These are phyloP conservation scores for Ophioninae sp. DNA, from an alignment of 2,888 invertebrate species.

Conservation along the genomic window DNA sequence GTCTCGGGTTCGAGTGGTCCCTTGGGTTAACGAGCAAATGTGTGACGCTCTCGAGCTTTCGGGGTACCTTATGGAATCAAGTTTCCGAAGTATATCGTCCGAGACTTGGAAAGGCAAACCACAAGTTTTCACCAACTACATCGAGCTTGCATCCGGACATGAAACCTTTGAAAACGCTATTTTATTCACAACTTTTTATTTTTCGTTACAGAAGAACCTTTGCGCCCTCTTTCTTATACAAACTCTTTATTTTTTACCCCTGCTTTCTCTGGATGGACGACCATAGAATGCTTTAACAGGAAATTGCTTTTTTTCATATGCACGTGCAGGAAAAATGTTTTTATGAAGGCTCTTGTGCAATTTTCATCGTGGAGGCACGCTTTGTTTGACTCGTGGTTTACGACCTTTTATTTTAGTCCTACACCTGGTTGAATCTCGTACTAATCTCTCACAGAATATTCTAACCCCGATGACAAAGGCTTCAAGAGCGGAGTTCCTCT, in stretches of 20 bases:
- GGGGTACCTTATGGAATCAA: conserved; percentile 22
- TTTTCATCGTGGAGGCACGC: background rate
- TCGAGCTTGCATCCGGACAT: conserved; percentile 35
- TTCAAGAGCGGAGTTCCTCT: background rate
- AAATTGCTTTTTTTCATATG: conserved; percentile 58
- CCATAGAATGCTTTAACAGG: conserved; percentile 23
- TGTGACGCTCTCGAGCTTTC: conserved; percentile 31
- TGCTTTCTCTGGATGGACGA: background rate
- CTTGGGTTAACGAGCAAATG: conserved; percentile 55
- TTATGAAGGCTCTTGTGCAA: conserved; percentile 7
- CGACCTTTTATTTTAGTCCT: conserved; percentile 5
- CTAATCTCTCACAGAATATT: background rate
- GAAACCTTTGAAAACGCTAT: conserved; percentile 47
- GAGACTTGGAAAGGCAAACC: conserved; percentile 6
- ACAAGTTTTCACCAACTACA: conserved; percentile 19
- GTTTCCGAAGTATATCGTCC: conserved; percentile 12
- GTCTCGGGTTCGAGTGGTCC: conserved; percentile 34
- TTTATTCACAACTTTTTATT: conserved; percentile 26
- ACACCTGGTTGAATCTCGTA: background rate
- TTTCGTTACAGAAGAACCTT: conserved; percentile 5
- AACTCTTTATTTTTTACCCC: background rate
- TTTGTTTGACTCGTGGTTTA: background rate
- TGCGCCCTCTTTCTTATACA: background rate
- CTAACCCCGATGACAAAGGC: background rate
- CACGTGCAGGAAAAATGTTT: conserved; percentile 13